These are phyloP conservation scores for Cheiracanthium punctorium DNA, from an alignment of 2,888 invertebrate species.

Conservation along the genomic window DNA sequence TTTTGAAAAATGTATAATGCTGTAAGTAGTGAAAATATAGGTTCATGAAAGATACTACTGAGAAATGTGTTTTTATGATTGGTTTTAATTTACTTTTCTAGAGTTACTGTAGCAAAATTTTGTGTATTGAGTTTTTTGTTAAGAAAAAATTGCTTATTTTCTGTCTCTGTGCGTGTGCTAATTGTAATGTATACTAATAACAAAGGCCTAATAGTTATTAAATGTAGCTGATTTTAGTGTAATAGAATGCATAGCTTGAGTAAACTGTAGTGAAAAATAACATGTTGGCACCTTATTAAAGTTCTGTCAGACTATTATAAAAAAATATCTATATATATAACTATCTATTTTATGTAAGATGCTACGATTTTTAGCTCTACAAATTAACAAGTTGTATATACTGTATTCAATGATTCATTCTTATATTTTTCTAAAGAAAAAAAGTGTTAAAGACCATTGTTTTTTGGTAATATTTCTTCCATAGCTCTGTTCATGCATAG, in stretches of 20 bases:
- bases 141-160: not conserved
- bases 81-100: not conserved
- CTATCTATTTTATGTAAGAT: slow-evolving; percentile 52
- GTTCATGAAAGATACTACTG: slow-evolving; percentile 15
- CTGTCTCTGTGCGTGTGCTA: not conserved
- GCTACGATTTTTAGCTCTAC: slow-evolving; percentile 55
- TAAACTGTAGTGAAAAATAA: not conserved
- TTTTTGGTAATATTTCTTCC: slow-evolving; percentile 45
- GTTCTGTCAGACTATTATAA: not conserved
- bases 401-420: slow-evolving; percentile 52
- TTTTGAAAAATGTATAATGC: no score
- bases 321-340: not conserved
- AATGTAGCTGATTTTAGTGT: not conserved
- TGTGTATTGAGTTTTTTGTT: not conserved
- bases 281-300: slow-evolving; percentile 38
- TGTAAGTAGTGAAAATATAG: not conserved
- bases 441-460: slow-evolving; percentile 7
- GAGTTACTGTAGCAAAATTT: not conserved
- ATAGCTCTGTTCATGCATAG: not conserved
- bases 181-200: not conserved
- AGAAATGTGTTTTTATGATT: not conserved
- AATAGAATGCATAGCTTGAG: not conserved
- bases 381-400: slow-evolving; percentile 57
- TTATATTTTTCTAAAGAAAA: slow-evolving; percentile 67
- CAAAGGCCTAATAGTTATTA: not conserved